Evolutionary conservation across 1,140 invertebrate species (phyloP).

Genomic region (Anastrepha obliqua): DNA sequence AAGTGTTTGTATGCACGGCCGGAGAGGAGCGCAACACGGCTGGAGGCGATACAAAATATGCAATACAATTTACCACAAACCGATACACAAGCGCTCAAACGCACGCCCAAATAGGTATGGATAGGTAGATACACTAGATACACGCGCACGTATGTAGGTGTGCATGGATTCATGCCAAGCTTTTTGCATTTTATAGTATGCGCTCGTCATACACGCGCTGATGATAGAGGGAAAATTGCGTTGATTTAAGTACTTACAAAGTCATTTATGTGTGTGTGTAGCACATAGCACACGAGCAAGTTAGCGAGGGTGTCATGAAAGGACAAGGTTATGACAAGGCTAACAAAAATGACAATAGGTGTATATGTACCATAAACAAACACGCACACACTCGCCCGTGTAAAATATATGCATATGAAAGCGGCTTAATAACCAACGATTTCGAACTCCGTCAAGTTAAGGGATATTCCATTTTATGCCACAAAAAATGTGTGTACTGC

Average conservation of each 20-base stretch:
- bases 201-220: slow-evolving; percentile 7
- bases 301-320: neutral
- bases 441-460: neutral
- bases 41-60: no score
- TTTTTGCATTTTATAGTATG: neutral
- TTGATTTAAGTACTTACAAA: slow-evolving; percentile 43
- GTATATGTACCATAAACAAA: neutral
- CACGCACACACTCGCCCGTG: neutral
- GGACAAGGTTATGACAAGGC: neutral
- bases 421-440: neutral
- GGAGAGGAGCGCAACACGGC: no score
- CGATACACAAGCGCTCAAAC: no score
- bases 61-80: no score
- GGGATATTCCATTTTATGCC: neutral
- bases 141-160: neutral
- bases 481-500: neutral
- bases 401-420: no score
- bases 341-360: slow-evolving; percentile 16
- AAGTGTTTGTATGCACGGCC: no score
- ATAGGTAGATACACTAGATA: neutral
- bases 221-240: slow-evolving; percentile 41
- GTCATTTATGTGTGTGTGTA: neutral
- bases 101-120: no score
- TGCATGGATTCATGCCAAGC: neutral
- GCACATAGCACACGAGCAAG: neutral